A percentile compares a stretch with the other conserved stretches of the same genome.
phyloP scores from a whole-genome alignment of 2,888 invertebrate species.

The Ramazzottius varieornatus region DNA sequence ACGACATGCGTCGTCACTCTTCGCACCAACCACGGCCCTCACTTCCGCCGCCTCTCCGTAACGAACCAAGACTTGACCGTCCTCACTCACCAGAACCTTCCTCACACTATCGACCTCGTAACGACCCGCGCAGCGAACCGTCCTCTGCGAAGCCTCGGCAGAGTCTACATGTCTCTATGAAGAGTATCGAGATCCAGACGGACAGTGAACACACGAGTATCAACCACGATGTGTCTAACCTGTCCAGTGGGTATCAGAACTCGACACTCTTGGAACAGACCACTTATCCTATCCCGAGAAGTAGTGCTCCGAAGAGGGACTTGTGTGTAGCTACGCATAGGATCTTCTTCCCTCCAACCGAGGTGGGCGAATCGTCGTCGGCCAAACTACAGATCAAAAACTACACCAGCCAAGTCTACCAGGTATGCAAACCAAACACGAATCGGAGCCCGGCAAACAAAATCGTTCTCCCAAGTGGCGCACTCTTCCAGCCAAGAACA shows the following conservation, averaged over 20 bases:
- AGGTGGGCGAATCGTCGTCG: neutral
- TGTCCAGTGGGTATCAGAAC: neutral
- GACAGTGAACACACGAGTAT: neutral
- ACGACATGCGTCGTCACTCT: no score
- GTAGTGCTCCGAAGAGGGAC: neutral
- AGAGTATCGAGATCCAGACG: neutral
- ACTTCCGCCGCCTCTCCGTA: no score
- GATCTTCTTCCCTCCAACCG: neutral
- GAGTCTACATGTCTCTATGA: neutral
- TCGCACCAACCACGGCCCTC: neutral
- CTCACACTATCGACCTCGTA: neutral
- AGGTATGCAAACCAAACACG: neutral
- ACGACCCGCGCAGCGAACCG: neutral
- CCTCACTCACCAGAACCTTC: no score
- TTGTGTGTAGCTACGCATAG: neutral
- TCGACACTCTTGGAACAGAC: neutral
- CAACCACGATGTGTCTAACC: no score
- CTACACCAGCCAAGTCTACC: neutral
- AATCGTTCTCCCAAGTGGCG: no score
- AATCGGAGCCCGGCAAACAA: no score
- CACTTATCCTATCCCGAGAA: neutral
- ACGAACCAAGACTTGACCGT: no score
- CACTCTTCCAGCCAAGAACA: no score
- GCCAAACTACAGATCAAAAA: neutral
- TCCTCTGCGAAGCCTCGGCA: neutral